Percentiles rank a stretch among this genome's conserved stretches.
Conservation (phyloP, 2,113 vertebrate species). For the Amphiprion ocellaris region DNA sequence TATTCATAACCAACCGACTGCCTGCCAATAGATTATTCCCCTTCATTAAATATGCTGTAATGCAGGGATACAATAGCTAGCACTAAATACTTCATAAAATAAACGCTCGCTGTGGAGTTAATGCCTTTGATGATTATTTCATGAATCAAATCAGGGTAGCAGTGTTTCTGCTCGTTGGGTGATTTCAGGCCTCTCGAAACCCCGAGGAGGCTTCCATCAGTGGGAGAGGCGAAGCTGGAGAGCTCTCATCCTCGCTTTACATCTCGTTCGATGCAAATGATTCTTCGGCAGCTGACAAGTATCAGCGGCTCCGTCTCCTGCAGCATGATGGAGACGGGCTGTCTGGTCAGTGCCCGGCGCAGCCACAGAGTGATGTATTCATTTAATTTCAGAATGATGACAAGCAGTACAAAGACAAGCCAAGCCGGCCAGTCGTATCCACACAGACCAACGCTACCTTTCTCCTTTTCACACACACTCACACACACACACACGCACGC, state of each 20-base stretch:
- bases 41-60: slow-evolving; percentile 60
- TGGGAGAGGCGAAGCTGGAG: slow-evolving; percentile 47
- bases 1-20: slow-evolving; percentile 47
- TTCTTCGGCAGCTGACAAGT: slow-evolving; percentile 63
- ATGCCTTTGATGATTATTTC: slow-evolving; percentile 77
- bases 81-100: slow-evolving; percentile 71
- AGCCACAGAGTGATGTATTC: slow-evolving; percentile 64
- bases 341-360: slow-evolving; percentile 43
- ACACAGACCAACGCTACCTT: neutral
- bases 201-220: slow-evolving; percentile 57
- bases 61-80: slow-evolving; percentile 53
- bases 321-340: slow-evolving; percentile 63
- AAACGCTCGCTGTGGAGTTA: slow-evolving; percentile 62
- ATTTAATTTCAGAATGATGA: slow-evolving; percentile 67
- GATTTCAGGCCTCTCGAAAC: slow-evolving; percentile 57
- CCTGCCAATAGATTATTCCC: slow-evolving; percentile 51
- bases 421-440: neutral
- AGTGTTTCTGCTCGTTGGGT: slow-evolving; percentile 49
- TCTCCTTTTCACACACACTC: neutral
- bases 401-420: slow-evolving; percentile 32
- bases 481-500: neutral
- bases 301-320: slow-evolving; percentile 39
- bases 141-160: slow-evolving; percentile 68
- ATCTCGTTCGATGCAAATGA: slow-evolving; percentile 64
- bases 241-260: slow-evolving; percentile 52